Evolutionary conservation across 2,888 invertebrate genomes (phyloP), one percentile per base, ranked within the genome.

Genomic region (Phania funesta): DNA sequence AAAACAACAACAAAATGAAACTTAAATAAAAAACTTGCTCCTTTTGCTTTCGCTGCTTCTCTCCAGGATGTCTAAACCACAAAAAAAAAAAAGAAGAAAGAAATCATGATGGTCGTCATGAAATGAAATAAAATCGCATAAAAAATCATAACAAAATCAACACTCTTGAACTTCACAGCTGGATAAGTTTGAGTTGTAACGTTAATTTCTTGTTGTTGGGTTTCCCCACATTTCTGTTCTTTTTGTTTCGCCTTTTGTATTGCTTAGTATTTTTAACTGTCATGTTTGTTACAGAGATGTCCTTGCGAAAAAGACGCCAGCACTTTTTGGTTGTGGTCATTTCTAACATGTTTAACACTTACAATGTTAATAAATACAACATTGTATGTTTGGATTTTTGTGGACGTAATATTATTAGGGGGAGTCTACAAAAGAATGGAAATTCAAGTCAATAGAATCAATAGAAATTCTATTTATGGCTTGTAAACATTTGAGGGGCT

Each of bases 141-240:
- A 84, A 83, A 78, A 83, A 77, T 81, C 83, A 79, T 81, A 81
- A 79, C 76, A 83, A 83, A 86, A 84, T 85, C 84, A 86, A 86
- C 86, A 87, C 86, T 86, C 86, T 86, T 86, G 74, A 86, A 86
- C 85, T 85, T 84, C 87, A 76, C 87, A 86, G 87, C 87, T 85
- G 86, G 87, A 86, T 58, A 80, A 67, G 48, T 73, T 67, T 52
- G 54, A 62, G 46, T 62, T 67, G 64, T 29, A 54, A 44, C 16
- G 9, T 46, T 74, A 54, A 6, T 54, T 74, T 46, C 20, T 35
- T 48, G 18, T 18, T 41, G 32, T 32, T 64, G 13, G 44, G 20
- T 22, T 54, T 60, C 41, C 18, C 8, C 48, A 48, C 20, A 50
- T 41, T 67, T 65, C 3, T 38, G 32, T 16, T 71, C 11, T 24